Base-by-base conservation (phyloP, 2,797 vertebrate species). In the Melanotaenia trifasciata region DNA sequence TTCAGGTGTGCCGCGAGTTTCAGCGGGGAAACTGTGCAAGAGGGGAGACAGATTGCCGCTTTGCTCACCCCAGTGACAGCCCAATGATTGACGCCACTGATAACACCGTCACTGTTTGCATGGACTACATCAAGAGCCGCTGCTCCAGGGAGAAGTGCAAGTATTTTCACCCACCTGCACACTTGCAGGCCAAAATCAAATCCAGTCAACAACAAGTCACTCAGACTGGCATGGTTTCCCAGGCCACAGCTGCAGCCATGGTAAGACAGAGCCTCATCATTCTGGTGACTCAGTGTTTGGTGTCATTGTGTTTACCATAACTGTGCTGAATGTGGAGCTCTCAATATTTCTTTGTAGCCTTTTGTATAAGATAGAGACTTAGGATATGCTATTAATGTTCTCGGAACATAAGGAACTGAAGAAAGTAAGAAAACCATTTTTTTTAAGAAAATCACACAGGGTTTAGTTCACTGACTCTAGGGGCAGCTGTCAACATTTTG, bases 81-180 rank as follows among this genome's bases (percentile, higher is more conserved):
- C 97, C 98, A 59, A 99, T 99, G 98, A 97, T 99, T 83, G 98
- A 99, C 94, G 98, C 96, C 81, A 97, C 94, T 24, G 97, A 99
- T 94, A 99, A 99, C 95, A 99, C 97, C 18, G 97, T 99, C 95
- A 99, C 98, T 79, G 98, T 99, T 94, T 99, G 98, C 95, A 99
- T 99, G 98, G 98, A 99, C 96, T 99, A 98, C 95, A 98, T 99
- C 95, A 99, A 99, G 96, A 96, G 97, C 93, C 98, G 98, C 95
- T 99, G 98, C 96, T 97, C 97, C 92, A 96, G 98, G 93, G 98
- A 99, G 95, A 99, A 99, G 97, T 99, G 98, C 97, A 99, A 99
- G 95, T 99, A 99, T 96, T 99, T 99, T 96, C 98, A 99, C 95
- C 98, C 98, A 91, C 98, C 98, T 90, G 96, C 98, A 92, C 98